Percentiles rank a stretch among this genome's conserved stretches.
phyloP scores from a whole-genome alignment of 2,113 vertebrate genomes.

The Nesospiza acunhae region DNA sequence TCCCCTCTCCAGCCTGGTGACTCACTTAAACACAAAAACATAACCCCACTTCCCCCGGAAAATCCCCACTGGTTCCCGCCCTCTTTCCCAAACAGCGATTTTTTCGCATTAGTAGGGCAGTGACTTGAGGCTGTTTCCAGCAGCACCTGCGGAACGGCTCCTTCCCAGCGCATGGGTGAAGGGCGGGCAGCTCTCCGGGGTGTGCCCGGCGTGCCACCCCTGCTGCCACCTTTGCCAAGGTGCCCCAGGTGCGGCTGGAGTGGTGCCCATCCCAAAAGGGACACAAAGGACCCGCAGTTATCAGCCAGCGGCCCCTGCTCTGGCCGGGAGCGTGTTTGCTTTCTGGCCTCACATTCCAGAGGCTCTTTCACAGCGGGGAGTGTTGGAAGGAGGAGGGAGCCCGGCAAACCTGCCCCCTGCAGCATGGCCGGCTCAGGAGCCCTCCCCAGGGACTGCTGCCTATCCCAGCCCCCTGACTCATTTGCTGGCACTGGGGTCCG shows the following conservation, averaged over 20 bases:
- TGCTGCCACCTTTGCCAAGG: not conserved
- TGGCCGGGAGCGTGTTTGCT: not conserved
- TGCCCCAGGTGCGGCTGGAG: not conserved
- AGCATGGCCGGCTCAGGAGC: fast-evolving
- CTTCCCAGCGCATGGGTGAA: fast-evolving
- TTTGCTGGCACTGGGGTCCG: not conserved
- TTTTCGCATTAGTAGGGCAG: not conserved
- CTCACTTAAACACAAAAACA: not conserved
- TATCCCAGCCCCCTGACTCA: not conserved
- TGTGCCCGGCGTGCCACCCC: fast-evolving
- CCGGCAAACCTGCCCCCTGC: not conserved
- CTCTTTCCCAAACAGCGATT: not conserved
- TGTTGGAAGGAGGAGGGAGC: not conserved
- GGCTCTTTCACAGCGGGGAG: fast-evolving
- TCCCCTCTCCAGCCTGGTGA: not conserved
- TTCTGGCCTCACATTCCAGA: not conserved
- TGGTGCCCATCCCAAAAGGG: fast-evolving
- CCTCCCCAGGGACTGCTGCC: not conserved
- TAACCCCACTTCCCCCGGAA: not conserved
- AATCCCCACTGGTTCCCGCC: fast-evolving
- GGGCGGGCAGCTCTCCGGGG: fast-evolving
- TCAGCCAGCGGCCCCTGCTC: fast-evolving
- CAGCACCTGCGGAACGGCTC: fast-evolving
- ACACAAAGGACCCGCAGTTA: not conserved
- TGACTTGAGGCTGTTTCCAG: not conserved